phyloP scores from a whole-genome alignment of 2,113 vertebrate genomes.

The Apus apus region DNA sequence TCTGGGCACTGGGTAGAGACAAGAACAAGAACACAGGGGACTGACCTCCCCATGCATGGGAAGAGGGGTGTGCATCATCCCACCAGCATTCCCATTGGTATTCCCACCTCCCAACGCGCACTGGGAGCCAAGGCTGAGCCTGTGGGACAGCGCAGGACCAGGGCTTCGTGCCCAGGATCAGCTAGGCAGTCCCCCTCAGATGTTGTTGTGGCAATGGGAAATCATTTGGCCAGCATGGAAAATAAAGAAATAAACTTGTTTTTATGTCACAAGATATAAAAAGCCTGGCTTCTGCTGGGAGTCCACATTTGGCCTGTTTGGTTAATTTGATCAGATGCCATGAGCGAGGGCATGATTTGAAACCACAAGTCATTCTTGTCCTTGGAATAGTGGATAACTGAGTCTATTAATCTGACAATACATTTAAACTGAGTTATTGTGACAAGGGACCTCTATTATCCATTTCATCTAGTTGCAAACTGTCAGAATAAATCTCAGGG shows the following conservation, averaged over 20 bases:
- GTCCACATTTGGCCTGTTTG: background rate
- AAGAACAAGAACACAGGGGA: background rate
- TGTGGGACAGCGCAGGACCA: rapidly evolving
- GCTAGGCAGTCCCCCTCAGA: background rate
- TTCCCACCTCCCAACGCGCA: too few species aligned
- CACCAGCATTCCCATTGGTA: rapidly evolving
- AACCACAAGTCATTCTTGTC: constrained; percentile 46
- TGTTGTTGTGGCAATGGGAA: background rate
- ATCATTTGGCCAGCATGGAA: background rate
- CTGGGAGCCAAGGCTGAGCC: background rate
- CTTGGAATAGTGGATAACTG: constrained; percentile 42
- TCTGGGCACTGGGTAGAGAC: background rate
- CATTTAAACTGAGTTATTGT: constrained; percentile 65
- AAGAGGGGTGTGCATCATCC: rapidly evolving
- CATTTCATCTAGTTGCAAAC: constrained; percentile 61
- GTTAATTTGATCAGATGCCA: constrained; percentile 28
- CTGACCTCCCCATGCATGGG: rapidly evolving
- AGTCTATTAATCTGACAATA: constrained; percentile 68
- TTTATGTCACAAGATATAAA: background rate
- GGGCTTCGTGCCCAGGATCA: background rate
- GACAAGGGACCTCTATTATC: constrained; percentile 70
- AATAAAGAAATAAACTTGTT: background rate
- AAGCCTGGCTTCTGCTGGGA: background rate
- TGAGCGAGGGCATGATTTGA: background rate
- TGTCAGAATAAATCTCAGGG: constrained; percentile 68